Conservation (phyloP, 2,113 vertebrate species). For the Rhizomys pruinosus region DNA sequence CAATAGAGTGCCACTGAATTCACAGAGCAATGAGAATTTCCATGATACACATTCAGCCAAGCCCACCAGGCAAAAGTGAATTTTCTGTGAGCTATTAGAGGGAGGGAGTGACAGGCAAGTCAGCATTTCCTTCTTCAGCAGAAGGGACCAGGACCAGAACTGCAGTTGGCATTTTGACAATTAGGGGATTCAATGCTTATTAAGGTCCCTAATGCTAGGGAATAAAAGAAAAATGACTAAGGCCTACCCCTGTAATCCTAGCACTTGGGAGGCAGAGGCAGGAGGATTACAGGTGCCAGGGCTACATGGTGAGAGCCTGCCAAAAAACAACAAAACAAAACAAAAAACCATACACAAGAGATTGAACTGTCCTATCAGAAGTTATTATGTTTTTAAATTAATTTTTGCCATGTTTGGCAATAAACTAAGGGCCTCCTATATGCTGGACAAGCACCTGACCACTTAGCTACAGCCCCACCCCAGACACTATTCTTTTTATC, state of each 20-base stretch:
- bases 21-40: constrained; percentile 44
- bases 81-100: background rate
- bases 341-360: background rate
- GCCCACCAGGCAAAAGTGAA: background rate
- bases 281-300: background rate
- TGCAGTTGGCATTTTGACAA: background rate
- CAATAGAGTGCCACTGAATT: background rate
- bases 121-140: background rate
- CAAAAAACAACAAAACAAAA: background rate
- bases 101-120: background rate
- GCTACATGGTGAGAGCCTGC: background rate
- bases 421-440: background rate
- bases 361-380: background rate
- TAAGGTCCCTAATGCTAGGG: background rate
- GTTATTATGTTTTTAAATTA: background rate
- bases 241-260: background rate
- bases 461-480: background rate
- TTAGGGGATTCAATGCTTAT: background rate
- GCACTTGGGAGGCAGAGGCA: background rate
- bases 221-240: background rate
- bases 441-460: background rate
- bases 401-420: background rate
- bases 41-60: constrained; percentile 29
- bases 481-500: background rate
- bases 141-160: background rate